These are phyloP conservation scores for Cataglyphis albicans DNA, from an alignment of 2,888 invertebrate species.

Conservation along the genomic window DNA sequence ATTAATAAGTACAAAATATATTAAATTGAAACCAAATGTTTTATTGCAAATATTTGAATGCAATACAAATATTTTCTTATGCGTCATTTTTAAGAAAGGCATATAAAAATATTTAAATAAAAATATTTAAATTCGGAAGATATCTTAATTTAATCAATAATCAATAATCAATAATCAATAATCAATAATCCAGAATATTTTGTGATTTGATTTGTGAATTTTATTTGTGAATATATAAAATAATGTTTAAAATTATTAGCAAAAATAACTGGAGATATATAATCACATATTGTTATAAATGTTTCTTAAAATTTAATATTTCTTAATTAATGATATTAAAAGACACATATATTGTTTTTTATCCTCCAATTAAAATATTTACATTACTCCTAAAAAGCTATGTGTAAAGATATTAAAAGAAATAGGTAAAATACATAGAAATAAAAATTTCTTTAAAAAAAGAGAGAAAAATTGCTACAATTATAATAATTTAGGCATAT, in stretches of 20 bases:
- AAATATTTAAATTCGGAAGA: background rate
- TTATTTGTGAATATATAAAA: background rate
- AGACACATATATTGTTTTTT: background rate
- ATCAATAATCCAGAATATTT: background rate
- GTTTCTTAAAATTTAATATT: background rate
- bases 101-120: slow-evolving; percentile 7
- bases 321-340: too few relatives aligned
- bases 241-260: slow-evolving; percentile 1
- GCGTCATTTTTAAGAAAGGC: background rate
- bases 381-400: background rate
- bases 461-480: background rate
- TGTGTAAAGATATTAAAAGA: background rate
- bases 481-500: background rate
- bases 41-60: background rate
- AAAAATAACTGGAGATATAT: background rate
- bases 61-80: background rate
- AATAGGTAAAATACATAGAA: background rate
- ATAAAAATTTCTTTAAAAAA: background rate
- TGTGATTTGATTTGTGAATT: background rate
- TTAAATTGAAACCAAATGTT: background rate
- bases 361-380: background rate
- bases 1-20: background rate
- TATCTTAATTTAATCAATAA: background rate
- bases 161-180: background rate
- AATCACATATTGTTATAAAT: background rate